Percentiles rank a stretch among this genome's conserved stretches.
phyloP scores from a whole-genome alignment of 1,140 invertebrate species.

The Probaryconus sp. region DNA sequence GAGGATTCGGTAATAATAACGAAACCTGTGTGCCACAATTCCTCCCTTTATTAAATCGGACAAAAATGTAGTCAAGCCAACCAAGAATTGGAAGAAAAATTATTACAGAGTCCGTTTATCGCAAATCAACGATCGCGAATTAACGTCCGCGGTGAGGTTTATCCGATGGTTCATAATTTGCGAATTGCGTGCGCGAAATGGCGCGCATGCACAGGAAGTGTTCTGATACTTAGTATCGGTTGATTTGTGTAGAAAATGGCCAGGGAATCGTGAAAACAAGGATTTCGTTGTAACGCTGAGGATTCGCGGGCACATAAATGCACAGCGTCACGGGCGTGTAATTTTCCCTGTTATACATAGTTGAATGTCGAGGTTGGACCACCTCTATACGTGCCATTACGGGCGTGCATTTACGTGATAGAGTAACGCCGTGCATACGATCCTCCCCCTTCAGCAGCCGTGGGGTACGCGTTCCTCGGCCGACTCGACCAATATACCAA shows the following conservation, averaged over 20 bases:
- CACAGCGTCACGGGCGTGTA: no score
- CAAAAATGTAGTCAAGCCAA: slow-evolving; percentile 8
- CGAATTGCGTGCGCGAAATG: slow-evolving; percentile 42
- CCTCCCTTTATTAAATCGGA: background rate
- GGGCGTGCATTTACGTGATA: slow-evolving; percentile 39
- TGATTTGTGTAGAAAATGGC: slow-evolving; percentile 12
- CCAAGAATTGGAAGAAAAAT: no score
- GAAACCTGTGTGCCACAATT: no score
- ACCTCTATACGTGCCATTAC: slow-evolving; percentile 41
- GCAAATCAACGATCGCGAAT: slow-evolving; percentile 28
- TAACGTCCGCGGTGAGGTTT: slow-evolving; percentile 14
- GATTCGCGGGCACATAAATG: slow-evolving; percentile 11
- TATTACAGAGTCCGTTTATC: slow-evolving; percentile 22
- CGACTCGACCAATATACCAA: slow-evolving; percentile 38
- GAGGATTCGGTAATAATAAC: no score
- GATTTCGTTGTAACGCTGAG: slow-evolving; percentile 6
- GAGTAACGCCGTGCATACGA: slow-evolving; percentile 47
- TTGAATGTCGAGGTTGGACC: slow-evolving; percentile 27
- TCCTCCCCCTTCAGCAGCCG: slow-evolving; percentile 50
- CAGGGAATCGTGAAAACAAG: slow-evolving; percentile 1
- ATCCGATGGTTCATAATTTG: slow-evolving; percentile 21
- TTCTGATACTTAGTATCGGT: slow-evolving; percentile 27
- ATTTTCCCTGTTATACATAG: slow-evolving; percentile 40
- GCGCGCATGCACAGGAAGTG: slow-evolving; percentile 40
- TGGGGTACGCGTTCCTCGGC: slow-evolving; percentile 46